Evolutionary conservation across 1,140 invertebrate genomes (phyloP).

Genomic region (Drosophila nikananu): DNA sequence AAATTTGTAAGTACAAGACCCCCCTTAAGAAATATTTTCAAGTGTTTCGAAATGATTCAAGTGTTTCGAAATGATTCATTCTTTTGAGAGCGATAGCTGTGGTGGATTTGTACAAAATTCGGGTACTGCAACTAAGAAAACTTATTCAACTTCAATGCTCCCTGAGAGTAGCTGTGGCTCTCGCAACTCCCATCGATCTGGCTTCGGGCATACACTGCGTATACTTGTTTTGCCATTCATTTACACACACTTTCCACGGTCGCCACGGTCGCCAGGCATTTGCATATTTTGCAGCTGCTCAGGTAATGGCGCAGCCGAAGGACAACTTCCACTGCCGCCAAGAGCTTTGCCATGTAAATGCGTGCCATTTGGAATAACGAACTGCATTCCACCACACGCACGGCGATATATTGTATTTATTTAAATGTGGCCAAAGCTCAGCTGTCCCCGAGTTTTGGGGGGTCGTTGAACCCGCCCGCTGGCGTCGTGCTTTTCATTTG

Average conservation of each 20-base stretch:
- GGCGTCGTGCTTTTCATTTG: constrained; percentile 5
- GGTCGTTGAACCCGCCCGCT: constrained; percentile 49
- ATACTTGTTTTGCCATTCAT: constrained; percentile 12
- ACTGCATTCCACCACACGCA: constrained; percentile 55
- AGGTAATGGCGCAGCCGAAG: constrained; percentile 19
- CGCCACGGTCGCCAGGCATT: constrained; percentile 30
- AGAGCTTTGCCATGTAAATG: constrained; percentile 67
- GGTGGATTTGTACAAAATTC: no score
- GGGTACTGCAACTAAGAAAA: no score
- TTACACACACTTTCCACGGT: neutral
- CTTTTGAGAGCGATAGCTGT: no score
- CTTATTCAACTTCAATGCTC: neutral
- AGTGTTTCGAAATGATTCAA: no score
- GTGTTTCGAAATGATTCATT: no score
- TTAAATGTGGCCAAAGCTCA: constrained; percentile 7
- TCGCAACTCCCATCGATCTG: neutral
- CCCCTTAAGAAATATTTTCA: no score
- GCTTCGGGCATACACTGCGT: neutral
- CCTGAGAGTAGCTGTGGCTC: neutral
- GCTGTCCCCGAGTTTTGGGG: constrained; percentile 13
- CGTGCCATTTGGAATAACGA: constrained; percentile 59
- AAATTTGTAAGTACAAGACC: no score
- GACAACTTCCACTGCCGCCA: constrained; percentile 25
- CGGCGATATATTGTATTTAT: constrained; percentile 15
- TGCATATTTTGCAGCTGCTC: constrained; percentile 56